These are phyloP conservation scores for Pocillopora damicornis DNA, from an alignment of 64 coral and sea anemone genomes.

Conservation along the genomic window DNA sequence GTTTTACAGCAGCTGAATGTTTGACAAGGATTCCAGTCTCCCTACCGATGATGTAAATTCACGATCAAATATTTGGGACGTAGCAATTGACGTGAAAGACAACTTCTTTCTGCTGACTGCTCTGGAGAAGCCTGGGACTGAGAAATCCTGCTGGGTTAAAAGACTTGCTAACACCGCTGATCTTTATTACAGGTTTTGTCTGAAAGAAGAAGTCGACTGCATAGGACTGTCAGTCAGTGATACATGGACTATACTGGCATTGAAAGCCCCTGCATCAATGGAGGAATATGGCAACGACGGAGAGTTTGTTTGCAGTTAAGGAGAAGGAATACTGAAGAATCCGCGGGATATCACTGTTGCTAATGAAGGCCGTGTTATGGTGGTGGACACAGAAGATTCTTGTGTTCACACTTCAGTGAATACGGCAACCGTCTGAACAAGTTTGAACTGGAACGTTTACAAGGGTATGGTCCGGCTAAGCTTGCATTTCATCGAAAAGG, in stretches of 20 bases:
- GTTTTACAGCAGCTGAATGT: conserved; percentile 43
- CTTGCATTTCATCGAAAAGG: conserved; percentile 18
- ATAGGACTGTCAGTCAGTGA: no score
- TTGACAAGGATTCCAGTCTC: background rate
- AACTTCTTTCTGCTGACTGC: background rate
- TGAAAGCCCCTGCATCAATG: no score
- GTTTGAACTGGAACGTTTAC: background rate
- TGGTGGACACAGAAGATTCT: background rate
- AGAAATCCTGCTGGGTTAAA: background rate
- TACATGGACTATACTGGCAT: no score
- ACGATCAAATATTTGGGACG: background rate
- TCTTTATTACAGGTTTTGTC: background rate
- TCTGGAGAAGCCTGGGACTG: background rate
- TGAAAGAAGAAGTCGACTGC: background rate
- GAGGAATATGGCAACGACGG: no score
- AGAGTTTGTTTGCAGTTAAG: conserved; percentile 11
- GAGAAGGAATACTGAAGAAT: background rate
- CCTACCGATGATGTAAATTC: background rate
- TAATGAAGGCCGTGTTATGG: conserved; percentile 33
- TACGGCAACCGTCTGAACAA: background rate
- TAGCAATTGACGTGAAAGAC: conserved; percentile 32
- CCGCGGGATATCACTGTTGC: conserved; percentile 2
- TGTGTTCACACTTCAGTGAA: conserved; percentile 43
- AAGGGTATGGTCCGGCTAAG: background rate
- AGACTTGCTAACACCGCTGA: background rate